These are phyloP conservation scores for Thamnaconus septentrionalis DNA, from an alignment of 2,113 vertebrate species.

Conservation along the genomic window DNA sequence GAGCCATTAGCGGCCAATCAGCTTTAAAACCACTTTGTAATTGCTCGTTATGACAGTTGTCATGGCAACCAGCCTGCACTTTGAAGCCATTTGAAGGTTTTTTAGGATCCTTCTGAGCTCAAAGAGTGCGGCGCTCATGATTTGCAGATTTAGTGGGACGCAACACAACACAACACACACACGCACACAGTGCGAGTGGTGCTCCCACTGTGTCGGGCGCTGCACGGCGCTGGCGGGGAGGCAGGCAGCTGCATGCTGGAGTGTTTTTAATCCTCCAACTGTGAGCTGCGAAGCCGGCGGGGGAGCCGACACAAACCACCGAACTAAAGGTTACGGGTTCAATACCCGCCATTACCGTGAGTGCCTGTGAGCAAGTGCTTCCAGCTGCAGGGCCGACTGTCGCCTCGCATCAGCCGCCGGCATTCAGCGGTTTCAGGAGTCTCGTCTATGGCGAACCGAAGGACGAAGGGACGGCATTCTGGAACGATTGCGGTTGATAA, in stretches of 20 bases:
- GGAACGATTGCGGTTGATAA: no score
- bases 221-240: conserved; percentile 19
- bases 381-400: no score
- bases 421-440: no score
- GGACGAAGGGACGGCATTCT: no score
- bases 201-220: conserved; percentile 7
- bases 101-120: conserved; percentile 16
- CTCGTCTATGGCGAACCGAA: no score
- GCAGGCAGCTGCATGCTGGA: conserved; percentile 17
- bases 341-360: background rate
- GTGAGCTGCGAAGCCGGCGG: conserved; percentile 16
- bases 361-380: background rate
- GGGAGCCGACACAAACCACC: background rate
- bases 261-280: conserved; percentile 16
- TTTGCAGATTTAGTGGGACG: conserved; percentile 21
- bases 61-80: conserved; percentile 54
- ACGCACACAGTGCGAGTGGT: conserved; percentile 2
- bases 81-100: conserved; percentile 52
- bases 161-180: conserved; percentile 4
- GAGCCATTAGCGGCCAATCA: conserved; percentile 33
- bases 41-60: conserved; percentile 62
- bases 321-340: conserved; percentile 10
- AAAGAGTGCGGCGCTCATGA: background rate
- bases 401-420: no score
- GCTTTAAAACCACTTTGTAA: conserved; percentile 53